Conservation (phyloP, 2,888 invertebrate genomes). For the Meteorus colon region DNA sequence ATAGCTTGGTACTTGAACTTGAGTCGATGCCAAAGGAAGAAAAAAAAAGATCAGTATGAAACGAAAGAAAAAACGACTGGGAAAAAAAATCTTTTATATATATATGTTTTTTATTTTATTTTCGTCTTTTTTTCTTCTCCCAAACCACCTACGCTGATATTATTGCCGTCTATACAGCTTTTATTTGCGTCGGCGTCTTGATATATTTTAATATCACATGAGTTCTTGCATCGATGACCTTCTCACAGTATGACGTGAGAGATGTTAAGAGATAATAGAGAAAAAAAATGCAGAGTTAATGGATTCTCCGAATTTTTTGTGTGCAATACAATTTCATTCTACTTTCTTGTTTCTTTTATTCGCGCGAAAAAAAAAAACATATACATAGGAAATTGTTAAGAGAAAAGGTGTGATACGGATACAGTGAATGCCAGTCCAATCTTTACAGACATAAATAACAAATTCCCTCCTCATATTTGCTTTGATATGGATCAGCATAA, state of each 20-base stretch:
- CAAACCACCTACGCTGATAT: conserved; percentile 37
- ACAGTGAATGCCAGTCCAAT: no score
- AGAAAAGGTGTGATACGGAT: no score
- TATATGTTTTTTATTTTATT: conserved; percentile 8
- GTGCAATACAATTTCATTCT: background rate
- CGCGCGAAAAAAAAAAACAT: background rate
- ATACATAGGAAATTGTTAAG: no score
- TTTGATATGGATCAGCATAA: no score
- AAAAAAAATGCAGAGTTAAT: background rate
- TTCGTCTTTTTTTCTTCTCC: background rate
- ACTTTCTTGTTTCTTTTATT: background rate
- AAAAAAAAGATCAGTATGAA: conserved; percentile 30
- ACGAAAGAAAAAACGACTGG: background rate
- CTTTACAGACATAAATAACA: no score
- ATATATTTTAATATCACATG: conserved; percentile 36
- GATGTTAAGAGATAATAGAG: background rate
- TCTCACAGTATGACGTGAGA: conserved; percentile 2
- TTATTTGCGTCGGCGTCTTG: conserved; percentile 25
- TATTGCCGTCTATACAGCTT: conserved; percentile 31
- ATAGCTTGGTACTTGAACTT: conserved; percentile 48
- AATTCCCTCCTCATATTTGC: no score
- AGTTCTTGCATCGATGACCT: conserved; percentile 12
- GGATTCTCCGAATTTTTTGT: background rate
- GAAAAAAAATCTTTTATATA: conserved; percentile 45
- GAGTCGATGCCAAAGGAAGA: conserved; percentile 47